phyloP scores from a whole-genome alignment of 2,113 vertebrate genomes.

The Hippocampus comes region DNA sequence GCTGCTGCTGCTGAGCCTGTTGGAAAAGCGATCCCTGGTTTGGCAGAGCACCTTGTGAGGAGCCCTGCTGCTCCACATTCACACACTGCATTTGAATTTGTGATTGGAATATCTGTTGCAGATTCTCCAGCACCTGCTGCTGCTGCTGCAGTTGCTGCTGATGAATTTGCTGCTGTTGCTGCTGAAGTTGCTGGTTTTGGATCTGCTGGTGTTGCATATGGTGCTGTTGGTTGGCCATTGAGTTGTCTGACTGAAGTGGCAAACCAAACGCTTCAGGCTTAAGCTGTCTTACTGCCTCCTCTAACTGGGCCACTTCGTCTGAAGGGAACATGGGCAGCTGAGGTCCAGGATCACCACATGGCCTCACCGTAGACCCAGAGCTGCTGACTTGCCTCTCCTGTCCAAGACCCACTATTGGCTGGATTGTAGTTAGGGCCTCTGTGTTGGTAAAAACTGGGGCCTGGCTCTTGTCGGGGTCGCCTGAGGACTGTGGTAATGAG shows the following conservation, averaged over 20 bases:
- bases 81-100: slow-evolving; percentile 90
- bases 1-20: slow-evolving; percentile 67
- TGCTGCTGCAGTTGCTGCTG: slow-evolving; percentile 75
- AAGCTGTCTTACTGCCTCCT: slow-evolving; percentile 90
- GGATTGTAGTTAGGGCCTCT: slow-evolving; percentile 83
- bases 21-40: slow-evolving; percentile 77
- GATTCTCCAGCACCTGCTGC: slow-evolving; percentile 81
- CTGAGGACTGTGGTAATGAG: slow-evolving; percentile 76
- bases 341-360: slow-evolving; percentile 73
- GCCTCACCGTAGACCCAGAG: slow-evolving; percentile 49
- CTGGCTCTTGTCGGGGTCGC: slow-evolving; percentile 82
- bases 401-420: slow-evolving; percentile 75
- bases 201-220: slow-evolving; percentile 81
- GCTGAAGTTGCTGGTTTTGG: slow-evolving; percentile 79
- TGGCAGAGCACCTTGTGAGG: slow-evolving; percentile 75
- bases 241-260: slow-evolving; percentile 78
- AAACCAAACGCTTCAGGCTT: slow-evolving; percentile 86
- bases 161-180: slow-evolving; percentile 77
- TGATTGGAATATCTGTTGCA: slow-evolving; percentile 84
- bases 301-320: slow-evolving; percentile 85
- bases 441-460: slow-evolving; percentile 75
- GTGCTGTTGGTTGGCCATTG: slow-evolving; percentile 81
- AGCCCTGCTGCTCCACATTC: slow-evolving; percentile 76
- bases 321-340: slow-evolving; percentile 81
- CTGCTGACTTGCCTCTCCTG: slow-evolving; percentile 74